Evolutionary conservation across 2,113 vertebrate species (phyloP).

Genomic region (Brachyhypopomus gauderio): DNA sequence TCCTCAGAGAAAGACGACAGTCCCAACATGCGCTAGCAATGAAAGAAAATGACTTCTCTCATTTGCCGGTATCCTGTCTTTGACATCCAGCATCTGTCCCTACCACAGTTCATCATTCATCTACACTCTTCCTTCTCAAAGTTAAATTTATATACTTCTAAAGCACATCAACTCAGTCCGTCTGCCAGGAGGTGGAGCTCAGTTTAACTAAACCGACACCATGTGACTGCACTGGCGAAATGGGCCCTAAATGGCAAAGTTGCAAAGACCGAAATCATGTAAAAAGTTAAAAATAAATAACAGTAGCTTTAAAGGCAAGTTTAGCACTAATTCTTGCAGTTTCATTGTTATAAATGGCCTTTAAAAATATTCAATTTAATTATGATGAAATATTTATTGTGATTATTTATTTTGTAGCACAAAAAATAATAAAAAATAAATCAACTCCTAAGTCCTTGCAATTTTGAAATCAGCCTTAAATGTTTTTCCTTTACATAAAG

Average conservation of each 20-base stretch:
- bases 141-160: slow-evolving; percentile 54
- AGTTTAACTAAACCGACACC: slow-evolving; percentile 50
- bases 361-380: background rate
- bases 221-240: slow-evolving; percentile 24
- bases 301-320: background rate
- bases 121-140: slow-evolving; percentile 49
- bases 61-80: slow-evolving; percentile 67
- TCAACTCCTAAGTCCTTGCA: no score
- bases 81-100: slow-evolving; percentile 75
- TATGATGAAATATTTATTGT: no score
- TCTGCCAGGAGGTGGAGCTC: slow-evolving; percentile 48
- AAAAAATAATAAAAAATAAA: no score
- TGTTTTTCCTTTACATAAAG: no score
- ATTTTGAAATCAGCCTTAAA: no score
- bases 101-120: slow-evolving; percentile 62
- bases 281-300: slow-evolving; percentile 14
- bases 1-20: slow-evolving; percentile 32
- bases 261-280: background rate
- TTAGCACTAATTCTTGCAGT: background rate
- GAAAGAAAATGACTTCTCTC: slow-evolving; percentile 69
- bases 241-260: slow-evolving; percentile 2
- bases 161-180: slow-evolving; percentile 50
- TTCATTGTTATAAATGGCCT: background rate
- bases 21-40: slow-evolving; percentile 56
- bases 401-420: no score